Evolutionary conservation across 2,888 invertebrate genomes (phyloP).

Genomic region (Auanema freiburgensis): DNA sequence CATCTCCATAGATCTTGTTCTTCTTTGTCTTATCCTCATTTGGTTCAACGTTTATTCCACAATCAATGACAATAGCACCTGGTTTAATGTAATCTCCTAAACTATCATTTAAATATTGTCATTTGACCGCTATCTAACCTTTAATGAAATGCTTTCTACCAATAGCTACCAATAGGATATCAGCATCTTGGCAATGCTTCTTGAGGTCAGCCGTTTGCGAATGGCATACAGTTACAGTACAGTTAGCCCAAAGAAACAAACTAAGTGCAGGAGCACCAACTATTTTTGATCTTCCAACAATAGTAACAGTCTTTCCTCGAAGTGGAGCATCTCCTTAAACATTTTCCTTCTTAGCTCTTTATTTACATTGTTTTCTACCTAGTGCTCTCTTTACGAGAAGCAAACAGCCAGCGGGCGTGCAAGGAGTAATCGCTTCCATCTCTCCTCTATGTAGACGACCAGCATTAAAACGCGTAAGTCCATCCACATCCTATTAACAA

Average conservation of each 20-base stretch:
- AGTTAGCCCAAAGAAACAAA: constrained; percentile 91
- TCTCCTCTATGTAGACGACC: constrained; percentile 89
- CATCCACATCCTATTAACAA: constrained; percentile 58
- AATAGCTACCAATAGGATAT: constrained; percentile 94
- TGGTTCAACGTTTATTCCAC: constrained; percentile 81
- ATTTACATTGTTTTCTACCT: constrained; percentile 32
- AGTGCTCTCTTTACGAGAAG: constrained; percentile 78
- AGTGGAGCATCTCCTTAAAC: constrained; percentile 50
- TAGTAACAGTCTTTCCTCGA: constrained; percentile 75
- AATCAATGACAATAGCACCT: constrained; percentile 96
- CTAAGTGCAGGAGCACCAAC: constrained; percentile 94
- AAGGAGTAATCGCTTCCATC: constrained; percentile 81
- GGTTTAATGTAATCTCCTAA: constrained; percentile 86
- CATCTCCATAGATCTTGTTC: constrained; percentile 80
- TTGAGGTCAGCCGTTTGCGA: constrained; percentile 75
- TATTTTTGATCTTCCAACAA: constrained; percentile 93
- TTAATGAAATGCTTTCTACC: constrained; percentile 87
- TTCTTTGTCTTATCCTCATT: constrained; percentile 43
- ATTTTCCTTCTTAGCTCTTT: background rate
- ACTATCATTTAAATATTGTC: constrained; percentile 1
- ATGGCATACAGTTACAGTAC: constrained; percentile 95
- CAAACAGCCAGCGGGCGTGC: constrained; percentile 92
- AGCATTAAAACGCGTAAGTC: constrained; percentile 77
- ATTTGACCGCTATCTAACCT: constrained; percentile 64
- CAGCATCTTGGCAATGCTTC: constrained; percentile 72